A percentile compares a stretch with the other conserved stretches of the same genome.
Conservation (phyloP, 2,888 invertebrate genomes). For the Caenorhabditis sinica region DNA sequence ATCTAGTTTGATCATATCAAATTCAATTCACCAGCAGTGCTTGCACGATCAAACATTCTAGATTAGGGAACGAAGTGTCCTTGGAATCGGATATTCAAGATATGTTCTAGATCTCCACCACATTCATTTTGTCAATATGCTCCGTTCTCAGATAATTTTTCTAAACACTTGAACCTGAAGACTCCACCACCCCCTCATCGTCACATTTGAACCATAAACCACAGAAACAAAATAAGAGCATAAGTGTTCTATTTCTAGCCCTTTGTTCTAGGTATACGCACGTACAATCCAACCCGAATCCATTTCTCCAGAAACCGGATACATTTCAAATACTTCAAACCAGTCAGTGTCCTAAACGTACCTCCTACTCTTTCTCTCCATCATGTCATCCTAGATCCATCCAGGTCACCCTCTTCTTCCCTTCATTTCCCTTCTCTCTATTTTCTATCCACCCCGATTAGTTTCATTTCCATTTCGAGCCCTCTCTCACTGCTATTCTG, state of each 20-base stretch:
- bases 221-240: slow-evolving; percentile 4
- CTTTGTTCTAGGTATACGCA: not conserved
- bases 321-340: slow-evolving; percentile 61
- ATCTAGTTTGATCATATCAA: not conserved
- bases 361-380: slow-evolving; percentile 9
- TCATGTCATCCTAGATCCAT: slow-evolving; percentile 26
- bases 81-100: too few relatives aligned
- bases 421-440: not conserved
- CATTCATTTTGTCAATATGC: not conserved
- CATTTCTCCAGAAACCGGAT: slow-evolving; percentile 44
- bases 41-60: not conserved
- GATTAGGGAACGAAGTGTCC: not conserved
- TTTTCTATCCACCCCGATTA: slow-evolving; percentile 16
- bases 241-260: slow-evolving; percentile 9
- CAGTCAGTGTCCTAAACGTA: slow-evolving; percentile 20
- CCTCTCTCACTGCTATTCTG: slow-evolving; percentile 4
- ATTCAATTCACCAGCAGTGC: not conserved
- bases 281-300: slow-evolving; percentile 20
- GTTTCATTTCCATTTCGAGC: slow-evolving; percentile 40
- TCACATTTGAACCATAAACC: slow-evolving; percentile 11
- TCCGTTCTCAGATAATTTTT: too few relatives aligned
- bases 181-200: slow-evolving; percentile 30
- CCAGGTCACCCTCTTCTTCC: slow-evolving; percentile 33
- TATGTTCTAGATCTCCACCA: not conserved
- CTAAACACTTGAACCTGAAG: not conserved